phyloP scores from a whole-genome alignment of 2,888 invertebrate species.

The Sphecodes monilicornis region DNA sequence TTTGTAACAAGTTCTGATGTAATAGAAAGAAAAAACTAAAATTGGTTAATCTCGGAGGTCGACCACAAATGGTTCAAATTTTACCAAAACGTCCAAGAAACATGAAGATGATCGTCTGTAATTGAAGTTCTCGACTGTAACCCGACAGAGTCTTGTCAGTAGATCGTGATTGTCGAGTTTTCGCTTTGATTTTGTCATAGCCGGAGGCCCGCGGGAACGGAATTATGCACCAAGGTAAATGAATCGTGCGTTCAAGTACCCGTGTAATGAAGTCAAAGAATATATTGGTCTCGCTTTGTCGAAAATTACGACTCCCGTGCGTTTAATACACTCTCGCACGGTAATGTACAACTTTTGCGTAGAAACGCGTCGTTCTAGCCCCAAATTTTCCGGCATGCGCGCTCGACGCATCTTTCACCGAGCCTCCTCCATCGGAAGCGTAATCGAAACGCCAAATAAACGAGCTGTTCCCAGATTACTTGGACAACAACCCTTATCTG shows the following conservation, averaged over 20 bases:
- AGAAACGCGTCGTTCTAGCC: not conserved
- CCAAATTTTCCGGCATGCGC: slow-evolving; percentile 22
- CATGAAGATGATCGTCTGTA: not conserved
- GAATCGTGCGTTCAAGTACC: slow-evolving; percentile 76
- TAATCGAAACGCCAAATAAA: not conserved
- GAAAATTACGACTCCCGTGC: slow-evolving; percentile 80
- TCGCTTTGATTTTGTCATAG: slow-evolving; percentile 14
- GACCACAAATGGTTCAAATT: too few species aligned
- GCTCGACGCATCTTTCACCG: slow-evolving; percentile 3
- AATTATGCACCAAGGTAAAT: slow-evolving; percentile 64
- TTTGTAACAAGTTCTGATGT: too few species aligned
- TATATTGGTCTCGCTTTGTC: slow-evolving; percentile 73
- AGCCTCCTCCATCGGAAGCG: not conserved
- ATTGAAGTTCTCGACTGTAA: not conserved
- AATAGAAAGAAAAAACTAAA: too few species aligned
- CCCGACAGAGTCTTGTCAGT: not conserved
- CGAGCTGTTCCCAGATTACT: not conserved
- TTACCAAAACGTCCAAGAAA: not conserved
- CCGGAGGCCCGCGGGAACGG: slow-evolving; percentile 9
- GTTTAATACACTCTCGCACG: slow-evolving; percentile 61
- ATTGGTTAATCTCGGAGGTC: too few species aligned
- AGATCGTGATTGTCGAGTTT: slow-evolving; percentile 3
- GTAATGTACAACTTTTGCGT: slow-evolving; percentile 26
- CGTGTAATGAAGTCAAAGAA: slow-evolving; percentile 79
- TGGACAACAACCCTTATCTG: too few species aligned